Evolutionary conservation across 30 jellyfish, hydroid and myxozoan genomes (phyloP), one percentile per base, ranked within the genome.

Genomic region (Aurelia aurita complex sp. Pacific): DNA sequence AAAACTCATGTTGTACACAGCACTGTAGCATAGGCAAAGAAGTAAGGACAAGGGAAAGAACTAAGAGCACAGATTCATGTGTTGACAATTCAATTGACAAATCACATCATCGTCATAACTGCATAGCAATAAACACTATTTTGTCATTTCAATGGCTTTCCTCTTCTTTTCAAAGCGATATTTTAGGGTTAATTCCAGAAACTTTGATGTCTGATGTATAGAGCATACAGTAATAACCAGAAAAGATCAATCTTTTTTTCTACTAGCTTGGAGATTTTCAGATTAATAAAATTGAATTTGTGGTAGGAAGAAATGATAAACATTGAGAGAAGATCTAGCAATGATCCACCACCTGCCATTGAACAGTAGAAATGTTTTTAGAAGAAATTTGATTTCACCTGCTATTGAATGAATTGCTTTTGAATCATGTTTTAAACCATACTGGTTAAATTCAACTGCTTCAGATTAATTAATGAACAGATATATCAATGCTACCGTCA

Each of bases 271-370:
- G 10, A 68, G 29, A 68, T 19, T 33, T 68, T 1, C 14, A 46
- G 53, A n/a, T 68, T 34, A 68, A n/a, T 9, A 23, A 68, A 68
- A 68, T 68, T n/a, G 43, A 68, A 16, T 68, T 35, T 42, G 60
- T 68, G 54, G 54, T 68, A 4, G 79, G 2, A 46, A 46, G 57
- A 23, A 68, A 35, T 10, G 79, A 68, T 42, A 68, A 68, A 16
- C 38, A n/a, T 46, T 7, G 57, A 46, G 57, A 42, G 23, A 68
- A 68, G 79, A 17, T 61, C 15, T 61, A 16, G 70, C 70, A 61
- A 23, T 14, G 62, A 50, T 4, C 40, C 6, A 65, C 85, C 85
- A 75, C 85, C 85, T 75, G 76, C 85, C 40, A 17, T 59, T 61
- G 10, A 61, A 17, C 70, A 61, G 23, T 57, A 5, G 34, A 52